Evolutionary conservation across 2,797 vertebrate species (phyloP), one percentile per base, ranked within the genome.

Genomic region (Acrossocheilus fasciatus): DNA sequence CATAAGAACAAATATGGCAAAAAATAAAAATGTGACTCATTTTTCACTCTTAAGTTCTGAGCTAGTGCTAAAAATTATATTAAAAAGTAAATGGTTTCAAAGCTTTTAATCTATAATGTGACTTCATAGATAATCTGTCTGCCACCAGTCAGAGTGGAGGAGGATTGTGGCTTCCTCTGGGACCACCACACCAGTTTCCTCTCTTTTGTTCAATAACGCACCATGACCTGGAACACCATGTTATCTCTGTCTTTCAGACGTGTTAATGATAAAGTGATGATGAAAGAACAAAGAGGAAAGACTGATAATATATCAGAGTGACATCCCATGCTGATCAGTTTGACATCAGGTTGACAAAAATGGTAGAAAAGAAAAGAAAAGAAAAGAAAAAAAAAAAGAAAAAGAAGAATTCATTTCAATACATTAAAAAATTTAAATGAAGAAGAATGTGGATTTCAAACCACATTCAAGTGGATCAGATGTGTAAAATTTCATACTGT

Each of bases 261-360:
- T 23, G 30, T 85, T 72, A 57, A 69, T 82, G 68, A 82, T 69
- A 69, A 14, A 57, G 81, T 59, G 47, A 82, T 73, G 68, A 73
- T n/a, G 36, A 72, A 41, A 41, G 41, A 72, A 85, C 39, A 34
- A 73, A 80, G 50, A 72, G 39, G 30, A 59, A 23, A 85, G 34
- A 84, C 14, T 52, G 83, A 78, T 70, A 80, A 85, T 59, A 36
- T 66, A 45, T 64, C 75, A 45, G 12, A 77, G 52, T 85, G 84
- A 72, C 66, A 72, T 80, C 50, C 52, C 18, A 47, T 80, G 41
- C 20, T 20, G 30, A 80, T 79, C 66, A 10, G 18, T 36, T 18
- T n/a, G 72, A 59, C 54, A n/a, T 10, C 54, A 59, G 54, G 20
- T 59, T 59, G 34, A 18, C 17, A 68, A 66, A 34, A 66, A 66